Evolutionary conservation across 2,113 vertebrate species (phyloP), one percentile per base, ranked within the genome.

Genomic region (Scopus umbretta): DNA sequence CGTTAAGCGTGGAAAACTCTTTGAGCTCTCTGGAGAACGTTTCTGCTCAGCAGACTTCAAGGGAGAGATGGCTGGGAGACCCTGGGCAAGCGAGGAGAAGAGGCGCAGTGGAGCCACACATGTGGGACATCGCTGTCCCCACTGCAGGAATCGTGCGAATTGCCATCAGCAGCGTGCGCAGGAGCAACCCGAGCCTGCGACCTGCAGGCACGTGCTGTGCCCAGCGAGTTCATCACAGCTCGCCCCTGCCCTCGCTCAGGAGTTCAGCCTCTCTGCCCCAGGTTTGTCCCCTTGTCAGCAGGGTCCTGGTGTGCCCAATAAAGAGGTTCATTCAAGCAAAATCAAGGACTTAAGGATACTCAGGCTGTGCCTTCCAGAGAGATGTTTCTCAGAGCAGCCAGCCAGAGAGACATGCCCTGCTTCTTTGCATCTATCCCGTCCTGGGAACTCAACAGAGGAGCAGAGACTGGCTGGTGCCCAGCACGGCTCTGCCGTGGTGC

Each of bases 181-280:
- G 80, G 29, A 49, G 40, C 3, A 2, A 52, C 36, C 11, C 22
- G 18, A 75, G 45, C 67, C 50, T 42, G 38, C 0, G 2, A 38
- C 40, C 45, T 26, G 27, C 21, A 11, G 38, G 49, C 14, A 9
- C 1, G 0, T 15, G 22, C 58, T 1, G 0, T 43, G 80, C 34
- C 52, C 26, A 34, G 52, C 6, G 0, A 1, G 3, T 10, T n/a
- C 30, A 15, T 7, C 25, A 6, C 53, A n/a, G 42, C 26, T 21
- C 63, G 22, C 6, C 52, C 34, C 52, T 1, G 3, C 11, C 23
- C 58, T 22, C 2, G 7, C 45, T 65, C 43, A 17, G 21, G 20
- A 34, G 19, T 27, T 76, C 38, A 67, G 34, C 32, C 21, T 38
- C 36, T 49, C 30, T 38, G 42, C 29, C 42, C 43, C 23, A 36